phyloP scores from a whole-genome alignment of 2,797 vertebrate species.

The Sitta carolinensis region DNA sequence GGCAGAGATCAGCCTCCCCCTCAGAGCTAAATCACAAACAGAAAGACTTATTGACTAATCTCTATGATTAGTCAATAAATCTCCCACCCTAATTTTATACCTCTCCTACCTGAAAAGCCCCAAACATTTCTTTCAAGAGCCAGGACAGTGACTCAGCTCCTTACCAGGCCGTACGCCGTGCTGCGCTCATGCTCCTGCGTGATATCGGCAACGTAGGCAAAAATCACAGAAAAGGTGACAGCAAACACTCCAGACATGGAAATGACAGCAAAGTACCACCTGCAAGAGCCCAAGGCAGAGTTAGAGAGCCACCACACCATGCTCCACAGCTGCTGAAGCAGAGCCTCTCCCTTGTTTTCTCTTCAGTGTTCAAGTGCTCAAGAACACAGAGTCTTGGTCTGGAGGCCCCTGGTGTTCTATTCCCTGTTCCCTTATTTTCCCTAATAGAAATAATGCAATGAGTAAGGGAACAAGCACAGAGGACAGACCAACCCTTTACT shows the following conservation, averaged over 20 bases:
- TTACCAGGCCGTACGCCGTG: slow-evolving; percentile 91
- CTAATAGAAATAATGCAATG: rapidly evolving
- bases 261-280: slow-evolving; percentile 96
- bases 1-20: not conserved
- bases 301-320: not conserved
- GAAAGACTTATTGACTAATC: not conserved
- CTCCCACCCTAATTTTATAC: not conserved
- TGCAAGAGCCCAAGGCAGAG: slow-evolving; percentile 47
- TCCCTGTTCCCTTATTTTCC: not conserved
- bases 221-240: slow-evolving; percentile 92
- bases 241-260: slow-evolving; percentile 93
- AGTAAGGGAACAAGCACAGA: not conserved
- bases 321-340: not conserved
- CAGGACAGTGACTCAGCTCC: not conserved
- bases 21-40: not conserved
- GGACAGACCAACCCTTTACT: not conserved
- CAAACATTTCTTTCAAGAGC: not conserved
- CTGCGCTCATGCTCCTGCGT: slow-evolving; percentile 92
- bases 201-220: slow-evolving; percentile 91
- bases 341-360: not conserved
- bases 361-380: not conserved
- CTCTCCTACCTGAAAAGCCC: not conserved
- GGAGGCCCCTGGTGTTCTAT: not conserved
- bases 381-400: not conserved
- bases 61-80: not conserved